Evolutionary conservation across 2,797 vertebrate species (phyloP), one percentile per base, ranked within the genome.

Genomic region (Falco berigora): DNA sequence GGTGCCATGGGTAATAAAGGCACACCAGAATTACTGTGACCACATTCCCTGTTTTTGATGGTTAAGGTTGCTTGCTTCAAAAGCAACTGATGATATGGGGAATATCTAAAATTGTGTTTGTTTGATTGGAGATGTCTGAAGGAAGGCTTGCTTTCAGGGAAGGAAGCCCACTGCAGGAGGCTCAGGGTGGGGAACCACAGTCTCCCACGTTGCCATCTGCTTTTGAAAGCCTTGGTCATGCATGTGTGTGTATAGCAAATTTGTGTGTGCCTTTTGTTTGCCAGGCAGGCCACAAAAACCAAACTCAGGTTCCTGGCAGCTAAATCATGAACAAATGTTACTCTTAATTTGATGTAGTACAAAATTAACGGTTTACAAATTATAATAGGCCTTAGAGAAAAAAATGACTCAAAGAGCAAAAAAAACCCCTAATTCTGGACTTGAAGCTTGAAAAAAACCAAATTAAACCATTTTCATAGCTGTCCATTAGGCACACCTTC

Each of bases 241-340:
- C 8, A 30, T 8, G 5, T 44, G 28, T 76, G 47, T 16, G 9
- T 42, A 42, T 10, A 61, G 40, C 24, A 63, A 75, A 77, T 52
- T 9, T 76, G 6, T 34, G 16, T 38, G 69, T 4, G 14, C 17
- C 22, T 84, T 84, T 87, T 78, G 8, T 86, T 92, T 62, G 36
- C 50, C 81, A 88, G 59, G 50, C 47, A 79, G 52, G 47, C 25
- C 80, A 76, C 47, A 68, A 59, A 79, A 92, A 90, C 23, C 44
- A 86, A 92, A 88, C 42, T 66, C 13, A 52, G 56, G 47, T 71
- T 90, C 32, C 66, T 88, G 88, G 91, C 69, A 88, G 73, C 18
- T 86, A 95, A 88, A 88, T 90, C 38, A 42, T 34, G 85, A 94
- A 68, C 66, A 94, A 94, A 68, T 59, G 50, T 86, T 92, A 50